Evolutionary conservation across 2,113 vertebrate species (phyloP), one percentile per base, ranked within the genome.

Genomic region (Xyliphius kryptos): DNA sequence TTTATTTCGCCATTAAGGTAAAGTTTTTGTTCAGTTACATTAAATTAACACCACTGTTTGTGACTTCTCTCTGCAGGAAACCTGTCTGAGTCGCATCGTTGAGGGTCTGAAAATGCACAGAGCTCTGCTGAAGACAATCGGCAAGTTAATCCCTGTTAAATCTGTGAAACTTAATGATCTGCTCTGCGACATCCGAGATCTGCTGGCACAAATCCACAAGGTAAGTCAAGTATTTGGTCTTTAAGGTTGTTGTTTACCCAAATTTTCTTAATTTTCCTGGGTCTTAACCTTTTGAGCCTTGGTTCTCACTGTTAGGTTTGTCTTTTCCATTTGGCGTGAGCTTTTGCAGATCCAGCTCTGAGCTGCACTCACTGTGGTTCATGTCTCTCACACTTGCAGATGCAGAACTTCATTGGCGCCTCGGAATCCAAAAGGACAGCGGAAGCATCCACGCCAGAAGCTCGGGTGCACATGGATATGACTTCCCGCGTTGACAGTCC

Each of bases 71-170:
- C 40, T 5, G 1, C n/a, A 88, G 86, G 76, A 79, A 37, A 69
- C 14, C 16, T 46, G 66, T 14, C 63, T 88, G 72, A 72, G 5
- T 2, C 13, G 0, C 1, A 79, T 84, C 12, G 50, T 44, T 0
- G 75, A 84, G 40, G 83, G 83, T n/a, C 76, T 88, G 1, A 78
- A 79, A 67, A 65, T 81, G 51, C 77, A 84, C 61, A 54, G 36
- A 26, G 73, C 56, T 19, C 44, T 83, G 6, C 77, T 89, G 61
- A 67, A 4, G 15, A 8, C 56, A 0, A 7, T 86, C 40, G 12
- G 10, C 1, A 37, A 41, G 19, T 17, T 3, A 26, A 48, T 10
- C 16, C 1, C 9, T 68, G 82, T 40, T 1, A 44, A 55, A 12
- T 73, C 47, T 19, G 38, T 69, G n/a, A 40, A 41, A 53, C 43